phyloP scores from a whole-genome alignment of 2,797 vertebrate genomes.

The Mormyrops boulengeri region DNA sequence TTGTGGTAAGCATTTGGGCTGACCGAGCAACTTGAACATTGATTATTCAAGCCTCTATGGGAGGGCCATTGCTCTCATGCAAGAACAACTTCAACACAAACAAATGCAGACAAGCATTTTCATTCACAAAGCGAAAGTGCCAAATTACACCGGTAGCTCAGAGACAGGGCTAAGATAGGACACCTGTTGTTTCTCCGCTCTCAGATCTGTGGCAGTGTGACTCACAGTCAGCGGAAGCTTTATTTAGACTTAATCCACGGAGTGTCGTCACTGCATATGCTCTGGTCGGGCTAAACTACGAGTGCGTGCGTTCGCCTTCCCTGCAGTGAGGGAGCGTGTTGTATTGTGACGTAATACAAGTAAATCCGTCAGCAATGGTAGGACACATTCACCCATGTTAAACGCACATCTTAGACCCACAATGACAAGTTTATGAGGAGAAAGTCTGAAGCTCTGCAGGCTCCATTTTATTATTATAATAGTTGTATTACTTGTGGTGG shows the following conservation, averaged over 20 bases:
- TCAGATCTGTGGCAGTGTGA: slow-evolving; percentile 60
- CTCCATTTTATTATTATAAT: neutral
- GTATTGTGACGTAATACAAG: slow-evolving; percentile 31
- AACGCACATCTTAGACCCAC: neutral
- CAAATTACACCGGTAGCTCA: slow-evolving; percentile 46
- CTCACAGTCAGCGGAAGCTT: slow-evolving; percentile 56
- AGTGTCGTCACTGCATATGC: slow-evolving; percentile 35
- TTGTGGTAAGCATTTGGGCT: slow-evolving; percentile 55
- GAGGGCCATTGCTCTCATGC: slow-evolving; percentile 61
- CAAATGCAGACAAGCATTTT: slow-evolving; percentile 41
- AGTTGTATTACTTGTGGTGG: neutral
- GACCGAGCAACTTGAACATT: slow-evolving; percentile 65
- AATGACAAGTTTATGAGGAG: neutral
- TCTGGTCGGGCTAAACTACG: slow-evolving; percentile 36
- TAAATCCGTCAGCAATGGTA: slow-evolving; percentile 28
- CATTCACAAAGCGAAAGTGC: slow-evolving; percentile 41
- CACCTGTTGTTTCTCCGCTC: slow-evolving; percentile 55
- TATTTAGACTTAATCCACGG: slow-evolving; percentile 65
- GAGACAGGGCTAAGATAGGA: slow-evolving; percentile 31
- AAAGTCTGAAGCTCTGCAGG: neutral
- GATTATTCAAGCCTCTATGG: slow-evolving; percentile 73
- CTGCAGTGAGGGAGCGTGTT: slow-evolving; percentile 26
- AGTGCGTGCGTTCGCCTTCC: slow-evolving; percentile 18
- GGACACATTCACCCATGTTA: slow-evolving; percentile 16
- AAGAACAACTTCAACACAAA: slow-evolving; percentile 49